Evolutionary conservation across 2,888 invertebrate species (phyloP), one percentile per base, ranked within the genome.

Genomic region (Drosophila koepferae): DNA sequence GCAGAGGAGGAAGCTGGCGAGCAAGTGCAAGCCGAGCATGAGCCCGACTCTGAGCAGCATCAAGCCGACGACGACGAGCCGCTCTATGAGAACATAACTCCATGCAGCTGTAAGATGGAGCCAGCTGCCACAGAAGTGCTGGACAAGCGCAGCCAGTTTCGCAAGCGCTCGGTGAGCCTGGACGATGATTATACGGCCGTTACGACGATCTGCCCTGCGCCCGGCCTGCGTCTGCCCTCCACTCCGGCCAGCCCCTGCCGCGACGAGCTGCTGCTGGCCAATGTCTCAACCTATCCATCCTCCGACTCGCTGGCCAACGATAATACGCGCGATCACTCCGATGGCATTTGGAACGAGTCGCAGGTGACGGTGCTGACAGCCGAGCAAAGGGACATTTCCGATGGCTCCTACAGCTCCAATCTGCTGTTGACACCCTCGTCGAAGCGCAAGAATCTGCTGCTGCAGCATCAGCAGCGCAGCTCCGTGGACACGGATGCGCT

Each of bases 291-390:
- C 44, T 97, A 97, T 92, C 97, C 96, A 55, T 97, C 97, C 40
- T 97, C 96, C 85, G 97, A 97, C 92, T 97, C 97, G 14, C 93
- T 97, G 75, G 95, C 96, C n/a, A 96, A 96, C 81, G 97, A 97
- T 91, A 83, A 94, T 58, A 96, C 95, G 36, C 94, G 96, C 89
- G 97, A 97, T 92, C 97, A 97, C 92, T 97, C 97, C 54, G 97
- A 97, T 91, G 96, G 97, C 58, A 95, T 97, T 89, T 97, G 97
- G 97, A 97, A 97, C 93, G 97, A 97, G 93, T 97, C 97, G 14
- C 97, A 97, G 93, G 96, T 96, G 10, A 97, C 97, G 1, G 96
- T 97, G 18, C 94, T 97, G 41, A 96, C 96, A 5, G 95, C 95
- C 1, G 97, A 96, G 31, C 91, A 91, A 5, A 74, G 84, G 18